These are phyloP conservation scores for Drosophila sulfurigaster DNA, from an alignment of 1,140 invertebrate genomes.

Conservation along the genomic window DNA sequence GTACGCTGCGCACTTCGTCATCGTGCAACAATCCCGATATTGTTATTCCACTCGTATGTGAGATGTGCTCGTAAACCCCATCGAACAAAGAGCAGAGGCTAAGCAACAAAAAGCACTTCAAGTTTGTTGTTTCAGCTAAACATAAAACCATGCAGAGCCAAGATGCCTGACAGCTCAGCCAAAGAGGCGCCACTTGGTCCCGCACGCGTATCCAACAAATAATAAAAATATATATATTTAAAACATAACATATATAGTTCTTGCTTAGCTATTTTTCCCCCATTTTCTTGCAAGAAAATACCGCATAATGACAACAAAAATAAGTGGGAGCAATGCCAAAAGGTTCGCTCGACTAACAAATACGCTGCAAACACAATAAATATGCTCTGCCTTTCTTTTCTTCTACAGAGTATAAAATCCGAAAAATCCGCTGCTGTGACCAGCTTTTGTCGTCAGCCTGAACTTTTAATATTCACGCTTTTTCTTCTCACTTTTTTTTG, in stretches of 20 bases:
- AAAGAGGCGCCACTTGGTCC: conserved; percentile 31
- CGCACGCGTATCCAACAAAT: conserved; percentile 13
- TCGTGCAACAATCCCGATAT: conserved; percentile 10
- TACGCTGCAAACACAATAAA: neutral
- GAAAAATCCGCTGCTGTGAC: neutral
- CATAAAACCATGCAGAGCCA: conserved; percentile 12
- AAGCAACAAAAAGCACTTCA: conserved; percentile 27
- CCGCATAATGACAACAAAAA: conserved; percentile 28
- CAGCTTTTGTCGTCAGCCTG: conserved; percentile 3
- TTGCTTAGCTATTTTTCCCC: neutral
- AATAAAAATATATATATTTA: conserved; percentile 34
- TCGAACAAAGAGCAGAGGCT: conserved; percentile 9
- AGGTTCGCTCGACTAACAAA: neutral
- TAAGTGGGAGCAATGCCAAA: neutral
- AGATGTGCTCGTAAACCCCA: conserved; percentile 17
- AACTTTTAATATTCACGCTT: conserved; percentile 26
- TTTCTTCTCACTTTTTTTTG: neutral
- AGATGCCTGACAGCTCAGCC: conserved; percentile 21
- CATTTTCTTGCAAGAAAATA: conserved; percentile 19
- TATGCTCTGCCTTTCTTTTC: neutral
- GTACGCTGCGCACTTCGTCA: neutral
- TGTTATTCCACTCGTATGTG: conserved; percentile 25
- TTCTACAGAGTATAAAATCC: neutral
- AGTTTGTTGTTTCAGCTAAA: conserved; percentile 18
- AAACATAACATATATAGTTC: conserved; percentile 9